Conservation (phyloP, 2,888 invertebrate species). For the Philonicus albiceps region DNA sequence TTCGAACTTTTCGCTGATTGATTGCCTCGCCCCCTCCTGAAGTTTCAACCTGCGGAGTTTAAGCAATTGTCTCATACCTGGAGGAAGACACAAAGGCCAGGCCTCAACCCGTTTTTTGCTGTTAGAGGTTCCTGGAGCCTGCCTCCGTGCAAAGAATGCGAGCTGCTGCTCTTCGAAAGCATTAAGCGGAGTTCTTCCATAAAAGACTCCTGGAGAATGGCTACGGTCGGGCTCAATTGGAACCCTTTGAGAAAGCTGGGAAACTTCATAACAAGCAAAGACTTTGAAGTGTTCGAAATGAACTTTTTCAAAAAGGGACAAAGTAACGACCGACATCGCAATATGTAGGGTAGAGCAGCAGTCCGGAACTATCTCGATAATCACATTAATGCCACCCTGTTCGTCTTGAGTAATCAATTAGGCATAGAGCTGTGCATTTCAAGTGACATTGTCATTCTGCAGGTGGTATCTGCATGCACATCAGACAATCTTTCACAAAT, state of each 20-base stretch:
- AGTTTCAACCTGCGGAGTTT: background rate
- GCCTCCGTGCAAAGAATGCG: background rate
- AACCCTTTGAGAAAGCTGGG: background rate
- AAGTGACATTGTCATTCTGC: background rate
- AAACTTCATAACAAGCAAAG: background rate
- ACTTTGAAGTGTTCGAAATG: background rate
- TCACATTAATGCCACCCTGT: background rate
- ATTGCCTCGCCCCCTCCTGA: constrained; percentile 6
- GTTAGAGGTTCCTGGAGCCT: background rate
- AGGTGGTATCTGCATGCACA: background rate
- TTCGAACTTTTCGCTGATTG: constrained; percentile 29
- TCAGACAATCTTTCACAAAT: background rate
- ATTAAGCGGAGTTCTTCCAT: background rate
- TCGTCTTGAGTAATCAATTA: background rate
- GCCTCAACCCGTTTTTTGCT: background rate
- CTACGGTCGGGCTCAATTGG: background rate
- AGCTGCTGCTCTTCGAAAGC: background rate
- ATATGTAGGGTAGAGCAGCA: background rate
- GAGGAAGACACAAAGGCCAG: background rate
- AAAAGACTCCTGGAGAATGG: background rate
- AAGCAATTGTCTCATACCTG: constrained; percentile 17
- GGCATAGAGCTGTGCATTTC: background rate
- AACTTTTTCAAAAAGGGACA: background rate
- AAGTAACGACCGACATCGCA: background rate
- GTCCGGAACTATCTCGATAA: background rate